Base-by-base conservation (phyloP, 2,797 vertebrate species). In the Ctenopoma multispine region DNA sequence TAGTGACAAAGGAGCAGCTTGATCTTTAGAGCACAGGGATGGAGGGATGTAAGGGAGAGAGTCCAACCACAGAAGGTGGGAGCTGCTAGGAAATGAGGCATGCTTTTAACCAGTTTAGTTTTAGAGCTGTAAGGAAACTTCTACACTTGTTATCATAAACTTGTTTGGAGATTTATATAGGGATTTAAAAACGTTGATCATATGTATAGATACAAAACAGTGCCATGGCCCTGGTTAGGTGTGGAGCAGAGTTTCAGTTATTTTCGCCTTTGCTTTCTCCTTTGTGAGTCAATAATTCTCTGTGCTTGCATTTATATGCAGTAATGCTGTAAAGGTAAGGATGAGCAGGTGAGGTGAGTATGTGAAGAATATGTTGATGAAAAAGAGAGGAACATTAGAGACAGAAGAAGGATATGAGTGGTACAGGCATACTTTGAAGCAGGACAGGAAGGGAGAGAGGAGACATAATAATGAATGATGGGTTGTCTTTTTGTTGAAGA, bases 271-370 rank as follows among this genome's bases (percentile, higher is more conserved):
- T 61, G 43, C 48, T 65, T 74, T 79, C 58, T 66, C 44, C 66
- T 72, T 61, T 41, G 55, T 74, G 69, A 79, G 82, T 89, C 80
- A 75, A 84, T 87, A 82, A 41, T 49, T 54, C 68, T 68, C 48
- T 62, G 24, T 60, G 72, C 34, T 54, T 75, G 75, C 76, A 75
- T 89, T 80, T 69, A 76, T 78, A 85, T 77, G 72, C 79, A 66
- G 34, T 58, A 27, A 14, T 51, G 55, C 63, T 13, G 55, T 62
- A 47, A 51, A 48, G 21, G 66, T 3, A 20, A 48, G 21, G 34
- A 74, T 67, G 68, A 68, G 69, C 44, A 73, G 72, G n/a, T 77
- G 58, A 63, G 63, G 40, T 38, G 7, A 71, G 40, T 34, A 50
- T 47, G 55, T 43, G 24, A 77, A 59, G 12, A 68, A 50, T 53